Base-by-base conservation (phyloP, 2,888 invertebrate genomes). In the Oligia latruncula region DNA sequence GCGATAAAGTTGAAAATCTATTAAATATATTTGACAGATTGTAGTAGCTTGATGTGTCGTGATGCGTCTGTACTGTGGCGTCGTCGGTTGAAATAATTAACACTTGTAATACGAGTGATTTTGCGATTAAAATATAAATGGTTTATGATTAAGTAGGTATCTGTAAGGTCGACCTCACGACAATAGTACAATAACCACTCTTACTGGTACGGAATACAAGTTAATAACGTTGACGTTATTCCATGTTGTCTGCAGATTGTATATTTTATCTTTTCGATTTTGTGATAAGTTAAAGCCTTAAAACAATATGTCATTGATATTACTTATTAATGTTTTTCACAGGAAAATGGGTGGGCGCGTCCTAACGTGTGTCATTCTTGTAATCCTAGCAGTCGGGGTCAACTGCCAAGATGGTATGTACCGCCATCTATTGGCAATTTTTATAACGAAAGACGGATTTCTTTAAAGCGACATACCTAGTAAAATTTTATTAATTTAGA, bases 261-360 rank as follows among this genome's bases (percentile, higher is more conserved):
- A 29, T 4, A 3, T 77, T 82, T 83, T 86, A 82, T 85, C 72
- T 77, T 65, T 68, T 15, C 13, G 74, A 62, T 76, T 78, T 46
- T 71, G 13, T 11, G 46, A 46, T 46, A 46, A 46, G 11, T 64
- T 71, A 15, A 43, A 43, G 43, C 9, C 23, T 71, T 67, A 43
- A 67, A 65, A 74, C 64, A 70, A 58, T 77, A 62, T 74, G 74
- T 83, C 74, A 87, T 77, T 66, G 70, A 74, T 83, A 80, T 77
- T 77, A n/a, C n/a, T n/a, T n/a, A 66, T 78, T 72, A 52, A 85
- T 74, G 43, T 75, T 90, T 88, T 78, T 85, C 49, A n/a, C 85
- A 93, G 92, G 80, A 90, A 91, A 92, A 94, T 94, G 94, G 91
- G 90, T 82, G 85, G 85, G 74, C 88, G 89, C 68, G 83, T 80